Evolutionary conservation across 2,888 invertebrate species (phyloP), one percentile per base, ranked within the genome.

Genomic region (Drosophila paracracens): DNA sequence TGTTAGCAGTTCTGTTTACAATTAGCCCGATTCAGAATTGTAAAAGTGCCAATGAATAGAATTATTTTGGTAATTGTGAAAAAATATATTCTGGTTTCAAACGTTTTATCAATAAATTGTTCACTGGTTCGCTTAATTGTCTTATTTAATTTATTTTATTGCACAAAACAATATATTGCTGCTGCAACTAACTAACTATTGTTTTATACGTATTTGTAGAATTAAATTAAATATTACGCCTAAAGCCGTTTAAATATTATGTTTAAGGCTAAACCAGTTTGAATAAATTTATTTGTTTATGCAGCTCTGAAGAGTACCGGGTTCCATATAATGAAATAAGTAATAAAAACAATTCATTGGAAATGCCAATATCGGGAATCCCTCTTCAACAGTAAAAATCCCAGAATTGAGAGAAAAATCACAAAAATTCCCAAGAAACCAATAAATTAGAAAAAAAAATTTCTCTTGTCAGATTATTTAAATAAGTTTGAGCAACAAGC

Each of bases 301-400:
- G 38, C 60, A 40, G 33, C 29, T 46, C 38, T 27, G 31, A 46
- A 56, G 54, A 62, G 50, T 48, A 33, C 33, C 29, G 48, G 59
- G 48, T 48, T 21, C n/a, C 46, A 40, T 48, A 36, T 53, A 52
- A 56, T 36, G 18, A 35, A 46, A 38, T 10, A 46, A 46, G 11
- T 50, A 76, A 59, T 70, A 54, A 57, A 50, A 31, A 35, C 21
- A 35, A 52, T 63, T 63, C 21, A 33, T 36, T 63, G 59, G 27
- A 50, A 63, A 60, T 57, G 40, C 48, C 59, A 78, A 40, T 62
- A 46, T 33, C 13, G 51, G 46, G 54, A 59, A 59, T 40, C 31
- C 5, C 50, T 48, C 35, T n/a, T n/a, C 11, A 46, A 43, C 51
- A 50, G 46, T 40, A 35, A 63, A 61, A 50, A 50, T 11, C 3